Evolutionary conservation across 2,797 vertebrate species (phyloP).

Genomic region (Orientallactaga sibirica): DNA sequence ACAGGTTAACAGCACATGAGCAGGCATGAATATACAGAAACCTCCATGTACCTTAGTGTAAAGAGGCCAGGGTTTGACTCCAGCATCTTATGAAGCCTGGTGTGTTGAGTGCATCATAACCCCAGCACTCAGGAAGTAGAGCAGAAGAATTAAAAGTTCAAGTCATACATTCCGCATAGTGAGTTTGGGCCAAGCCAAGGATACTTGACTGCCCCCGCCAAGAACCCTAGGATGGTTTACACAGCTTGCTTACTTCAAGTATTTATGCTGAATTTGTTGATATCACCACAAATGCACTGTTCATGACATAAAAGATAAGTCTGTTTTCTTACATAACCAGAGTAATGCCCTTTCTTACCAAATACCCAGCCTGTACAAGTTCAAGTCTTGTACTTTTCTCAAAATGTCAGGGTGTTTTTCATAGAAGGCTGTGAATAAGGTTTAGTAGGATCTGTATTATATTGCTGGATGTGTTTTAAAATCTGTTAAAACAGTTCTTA

Average conservation of each 20-base stretch:
- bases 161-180: not conserved
- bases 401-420: constrained; percentile 1
- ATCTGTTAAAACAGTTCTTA: not conserved
- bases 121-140: too few species aligned
- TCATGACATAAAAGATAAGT: constrained; percentile 10
- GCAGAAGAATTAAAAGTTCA: not conserved
- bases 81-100: not conserved
- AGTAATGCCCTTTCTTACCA: not conserved
- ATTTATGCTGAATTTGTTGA: not conserved
- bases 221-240: not conserved
- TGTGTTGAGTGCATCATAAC: not conserved
- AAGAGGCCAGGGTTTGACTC: not conserved
- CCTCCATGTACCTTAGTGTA: not conserved
- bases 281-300: too few species aligned
- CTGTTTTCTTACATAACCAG: not conserved
- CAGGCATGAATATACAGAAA: not conserved
- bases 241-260: not conserved
- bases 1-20: constrained; percentile 12
- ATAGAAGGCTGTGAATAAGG: not conserved
- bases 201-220: too few species aligned
- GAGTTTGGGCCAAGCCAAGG: not conserved
- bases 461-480: not conserved
- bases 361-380: not conserved
- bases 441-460: constrained; percentile 23
- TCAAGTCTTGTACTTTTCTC: not conserved